Base-by-base conservation (phyloP, 2,797 vertebrate species). In the Enteromius afrohamiltoni region DNA sequence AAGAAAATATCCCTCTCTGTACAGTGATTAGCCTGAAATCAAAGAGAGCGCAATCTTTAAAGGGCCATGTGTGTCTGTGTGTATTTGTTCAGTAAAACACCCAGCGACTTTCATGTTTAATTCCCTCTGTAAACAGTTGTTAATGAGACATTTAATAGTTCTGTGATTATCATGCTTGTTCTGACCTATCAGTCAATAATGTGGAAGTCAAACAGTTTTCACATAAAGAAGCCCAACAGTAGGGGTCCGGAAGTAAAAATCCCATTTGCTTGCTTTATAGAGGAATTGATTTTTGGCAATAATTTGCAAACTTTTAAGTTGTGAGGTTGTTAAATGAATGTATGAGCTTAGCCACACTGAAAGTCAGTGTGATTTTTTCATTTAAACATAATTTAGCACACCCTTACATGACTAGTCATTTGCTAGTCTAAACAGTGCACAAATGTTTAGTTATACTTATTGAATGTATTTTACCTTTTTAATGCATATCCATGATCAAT, bases 71-170 rank as follows among this genome's bases (percentile, higher is more conserved):
- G 47, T 68, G 49, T 77, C 53, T 67, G 47, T 73, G 70, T 76
- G 23, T 34, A 64, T 78, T 62, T 74, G 77, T 45, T 31, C 23
- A 51, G 23, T 58, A 71, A 88, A 87, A 89, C 79, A 80, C 88
- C 85, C 49, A 7, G 19, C 6, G 83, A 86, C 88, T 92, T 91
- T 92, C 80, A 92, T 93, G 90, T 91, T 85, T 86, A 19, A n/a
- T 78, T 70, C 49, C 80, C 80, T 92, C 92, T 91, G 88, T 92
- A 90, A 93, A 92, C 88, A 89, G 87, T 83, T 88, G 92, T 92
- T 91, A 91, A 75, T 89, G 84, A 80, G 79, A 90, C 88, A 88
- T 87, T 87, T 91, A 91, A 89, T 89, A 87, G 89, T 92, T 91
- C 87, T 91, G 82, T 90, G 87, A 86, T 89, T 84, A 86, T 90